Evolutionary conservation across 2,888 invertebrate genomes (phyloP).

Genomic region (Melieria omissa): DNA sequence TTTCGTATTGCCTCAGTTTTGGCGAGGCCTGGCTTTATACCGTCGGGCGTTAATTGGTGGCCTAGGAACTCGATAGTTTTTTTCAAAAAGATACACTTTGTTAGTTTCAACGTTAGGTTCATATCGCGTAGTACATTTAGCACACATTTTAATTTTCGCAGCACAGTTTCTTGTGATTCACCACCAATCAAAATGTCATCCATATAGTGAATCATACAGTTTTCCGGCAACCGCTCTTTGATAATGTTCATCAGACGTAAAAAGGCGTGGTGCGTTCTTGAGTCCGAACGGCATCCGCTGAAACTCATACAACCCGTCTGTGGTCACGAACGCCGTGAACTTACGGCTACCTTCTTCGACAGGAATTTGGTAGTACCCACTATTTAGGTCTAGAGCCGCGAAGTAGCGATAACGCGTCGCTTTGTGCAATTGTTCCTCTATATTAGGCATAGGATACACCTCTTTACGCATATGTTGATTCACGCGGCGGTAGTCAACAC

Average conservation of each 20-base stretch:
- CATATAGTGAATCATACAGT: no score
- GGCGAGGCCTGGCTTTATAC: slow-evolving; percentile 16
- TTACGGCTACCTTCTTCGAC: slow-evolving; percentile 23
- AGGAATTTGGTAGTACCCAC: slow-evolving; percentile 39
- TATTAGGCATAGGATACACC: slow-evolving; percentile 40
- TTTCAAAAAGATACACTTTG: no score
- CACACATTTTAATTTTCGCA: no score
- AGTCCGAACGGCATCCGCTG: slow-evolving; percentile 39
- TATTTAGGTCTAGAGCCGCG: slow-evolving; percentile 36
- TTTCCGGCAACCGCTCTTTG: no score
- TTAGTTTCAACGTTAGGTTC: no score
- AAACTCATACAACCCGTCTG: slow-evolving; percentile 41
- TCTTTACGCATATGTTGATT: slow-evolving; percentile 34
- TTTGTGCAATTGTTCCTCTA: slow-evolving; percentile 34
- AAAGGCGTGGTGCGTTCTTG: slow-evolving; percentile 15
- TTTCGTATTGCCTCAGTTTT: slow-evolving; percentile 18
- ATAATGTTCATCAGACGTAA: no score
- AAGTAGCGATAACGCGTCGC: slow-evolving; percentile 28
- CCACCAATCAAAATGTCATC: no score
- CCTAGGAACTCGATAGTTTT: not conserved
- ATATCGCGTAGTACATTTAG: no score
- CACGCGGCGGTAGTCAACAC: slow-evolving; percentile 36
- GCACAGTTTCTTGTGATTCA: no score
- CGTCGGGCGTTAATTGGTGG: slow-evolving; percentile 10
- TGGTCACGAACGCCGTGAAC: slow-evolving; percentile 37